A percentile compares a stretch with the other conserved stretches of the same genome.
phyloP scores from a whole-genome alignment of 2,113 vertebrate species.

The Phylloscopus whistleri region DNA sequence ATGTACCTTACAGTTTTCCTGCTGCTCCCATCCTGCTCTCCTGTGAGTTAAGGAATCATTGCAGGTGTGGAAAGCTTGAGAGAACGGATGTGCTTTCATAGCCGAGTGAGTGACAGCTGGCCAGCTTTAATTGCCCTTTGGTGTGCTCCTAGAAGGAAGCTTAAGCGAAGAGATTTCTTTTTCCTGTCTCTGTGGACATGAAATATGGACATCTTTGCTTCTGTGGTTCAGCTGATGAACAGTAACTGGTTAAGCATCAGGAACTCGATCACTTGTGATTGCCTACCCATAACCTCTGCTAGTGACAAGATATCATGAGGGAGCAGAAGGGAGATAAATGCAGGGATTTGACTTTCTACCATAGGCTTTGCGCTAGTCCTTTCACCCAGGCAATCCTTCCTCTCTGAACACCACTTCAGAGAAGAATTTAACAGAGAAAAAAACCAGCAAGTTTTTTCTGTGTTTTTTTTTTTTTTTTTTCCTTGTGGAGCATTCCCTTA shows the following conservation, averaged over 20 bases:
- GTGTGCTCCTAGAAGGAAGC: neutral
- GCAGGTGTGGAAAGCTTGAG: neutral
- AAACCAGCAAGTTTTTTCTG: neutral
- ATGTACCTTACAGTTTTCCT: neutral
- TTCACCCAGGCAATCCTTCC: neutral
- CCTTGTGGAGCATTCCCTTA: constrained; percentile 33
- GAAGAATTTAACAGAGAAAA: neutral
- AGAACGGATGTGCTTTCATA: neutral
- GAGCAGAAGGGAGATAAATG: neutral
- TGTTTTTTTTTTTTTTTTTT: constrained; percentile 9
- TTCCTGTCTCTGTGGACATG: neutral
- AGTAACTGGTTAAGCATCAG: constrained; percentile 24
- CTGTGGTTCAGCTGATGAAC: neutral
- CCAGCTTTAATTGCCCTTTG: constrained; percentile 22
- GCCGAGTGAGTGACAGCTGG: constrained; percentile 28
- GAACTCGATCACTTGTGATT: neutral
- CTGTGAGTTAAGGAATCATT: neutral
- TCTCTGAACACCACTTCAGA: constrained; percentile 18
- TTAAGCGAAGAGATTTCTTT: neutral
- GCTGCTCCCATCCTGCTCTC: neutral
- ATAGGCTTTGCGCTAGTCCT: neutral
- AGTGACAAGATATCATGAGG: neutral
- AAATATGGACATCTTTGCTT: constrained; percentile 4
- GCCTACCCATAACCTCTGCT: neutral
- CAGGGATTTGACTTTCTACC: neutral